phyloP scores from a whole-genome alignment of 2,113 vertebrate species.

The Podarcis cretensis region DNA sequence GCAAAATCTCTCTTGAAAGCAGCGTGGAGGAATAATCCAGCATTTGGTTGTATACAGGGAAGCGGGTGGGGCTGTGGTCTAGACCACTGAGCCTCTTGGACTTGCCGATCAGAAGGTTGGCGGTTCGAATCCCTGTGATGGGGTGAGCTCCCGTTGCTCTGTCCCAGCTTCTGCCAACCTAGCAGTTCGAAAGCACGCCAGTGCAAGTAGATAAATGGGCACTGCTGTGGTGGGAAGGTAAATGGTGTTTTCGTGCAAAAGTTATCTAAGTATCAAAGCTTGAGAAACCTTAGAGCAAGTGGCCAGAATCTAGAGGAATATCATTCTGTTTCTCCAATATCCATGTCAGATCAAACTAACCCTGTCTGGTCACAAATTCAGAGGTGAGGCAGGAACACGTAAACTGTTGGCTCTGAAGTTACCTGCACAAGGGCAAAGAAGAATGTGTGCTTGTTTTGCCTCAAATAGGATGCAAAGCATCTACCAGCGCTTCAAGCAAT shows the following conservation, averaged over 20 bases:
- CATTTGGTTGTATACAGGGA: constrained; percentile 18
- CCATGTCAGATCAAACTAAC: not conserved
- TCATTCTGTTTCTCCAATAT: not conserved
- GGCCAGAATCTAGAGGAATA: not conserved
- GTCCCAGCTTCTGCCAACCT: too few species aligned
- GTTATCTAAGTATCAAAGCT: too few species aligned
- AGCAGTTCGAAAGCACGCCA: too few species aligned
- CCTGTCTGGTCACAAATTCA: not conserved
- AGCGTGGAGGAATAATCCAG: constrained; percentile 28
- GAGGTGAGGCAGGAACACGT: not conserved
- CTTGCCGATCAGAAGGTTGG: too few species aligned
- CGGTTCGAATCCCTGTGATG: accelerated
- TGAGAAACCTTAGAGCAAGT: not conserved
- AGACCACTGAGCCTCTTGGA: too few species aligned
- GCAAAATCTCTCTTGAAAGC: not conserved
- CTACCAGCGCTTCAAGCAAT: not conserved
- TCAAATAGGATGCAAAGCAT: not conserved
- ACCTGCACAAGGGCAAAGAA: not conserved
- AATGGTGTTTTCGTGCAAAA: too few species aligned
- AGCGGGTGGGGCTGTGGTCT: too few species aligned
- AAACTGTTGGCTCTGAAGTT: not conserved
- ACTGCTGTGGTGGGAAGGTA: too few species aligned
- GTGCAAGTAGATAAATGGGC: too few species aligned
- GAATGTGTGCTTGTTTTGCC: not conserved
- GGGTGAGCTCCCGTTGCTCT: too few species aligned